Percentiles rank a stretch among this genome's conserved stretches.
Evolutionary conservation across 2,888 invertebrate genomes (phyloP).

Genomic region (Clivina fossor): DNA sequence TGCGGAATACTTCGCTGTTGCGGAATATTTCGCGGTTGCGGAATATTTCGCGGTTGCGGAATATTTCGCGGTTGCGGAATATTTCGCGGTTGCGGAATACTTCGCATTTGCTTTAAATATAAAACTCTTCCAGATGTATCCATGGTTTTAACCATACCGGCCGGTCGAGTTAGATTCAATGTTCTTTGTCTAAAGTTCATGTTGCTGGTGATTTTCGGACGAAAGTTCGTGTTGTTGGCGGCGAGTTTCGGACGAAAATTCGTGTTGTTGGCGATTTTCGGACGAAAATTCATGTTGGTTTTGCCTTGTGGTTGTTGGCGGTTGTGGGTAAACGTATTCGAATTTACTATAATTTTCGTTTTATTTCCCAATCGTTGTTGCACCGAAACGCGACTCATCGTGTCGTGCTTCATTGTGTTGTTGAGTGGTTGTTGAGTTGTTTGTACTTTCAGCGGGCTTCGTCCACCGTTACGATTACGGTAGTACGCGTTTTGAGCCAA

Average conservation of each 20-base stretch:
- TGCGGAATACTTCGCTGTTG: too few species aligned
- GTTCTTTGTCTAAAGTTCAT: too few species aligned
- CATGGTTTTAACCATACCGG: slow-evolving; percentile 15
- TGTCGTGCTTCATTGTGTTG: slow-evolving; percentile 6
- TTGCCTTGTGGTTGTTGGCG: too few species aligned
- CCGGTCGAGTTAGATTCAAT: too few species aligned
- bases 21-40: too few species aligned
- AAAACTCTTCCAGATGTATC: slow-evolving; percentile 17
- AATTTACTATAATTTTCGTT: too few species aligned
- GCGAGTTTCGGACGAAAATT: background rate
- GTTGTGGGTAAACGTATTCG: too few species aligned
- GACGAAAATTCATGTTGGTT: too few species aligned
- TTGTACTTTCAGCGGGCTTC: slow-evolving; percentile 20
- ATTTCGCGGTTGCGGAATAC: too few species aligned
- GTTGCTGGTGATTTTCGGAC: too few species aligned
- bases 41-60: too few species aligned
- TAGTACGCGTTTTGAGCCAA: slow-evolving; percentile 23
- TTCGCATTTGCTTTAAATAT: slow-evolving; percentile 6
- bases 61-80: too few species aligned
- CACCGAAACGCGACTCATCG: slow-evolving; percentile 4
- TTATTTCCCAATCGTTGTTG: slow-evolving; percentile 23
- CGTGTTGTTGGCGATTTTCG: background rate
- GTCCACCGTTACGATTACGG: background rate
- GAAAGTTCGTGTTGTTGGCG: background rate
- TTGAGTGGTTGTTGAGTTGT: slow-evolving; percentile 12